Base-by-base conservation (phyloP, 2,797 vertebrate genomes). In the Tachyglossus aculeatus region DNA sequence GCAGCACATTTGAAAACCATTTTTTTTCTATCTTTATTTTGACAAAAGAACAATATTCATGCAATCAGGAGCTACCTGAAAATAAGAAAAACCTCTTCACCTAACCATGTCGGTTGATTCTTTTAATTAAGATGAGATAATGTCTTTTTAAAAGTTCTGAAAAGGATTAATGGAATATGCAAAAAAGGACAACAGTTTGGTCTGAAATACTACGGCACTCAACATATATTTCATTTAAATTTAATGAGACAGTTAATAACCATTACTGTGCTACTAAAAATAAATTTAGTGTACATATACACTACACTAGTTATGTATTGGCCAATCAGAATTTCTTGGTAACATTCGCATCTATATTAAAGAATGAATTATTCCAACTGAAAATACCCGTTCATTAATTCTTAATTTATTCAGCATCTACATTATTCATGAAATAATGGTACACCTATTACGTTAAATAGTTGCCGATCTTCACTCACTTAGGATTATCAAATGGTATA, bases 401-500 rank as follows among this genome's bases (percentile, higher is more conserved):
- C 70, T 71, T 50, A 57, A 14, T 36, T 40, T 48, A 61, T 31
- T 63, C 48, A 48, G 52, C 5, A 31, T 41, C 57, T 67, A 77
- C 18, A 69, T 22, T 27, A 29, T 14, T 41, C 57, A 67, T 63
- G 44, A 47, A 71, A 39, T 38, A 12, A 40, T 47, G 19, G 14
- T 74, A 62, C 9, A 60, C 32, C 13, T 50, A 62, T 69, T 77
- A 58, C 32, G 31, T 57, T 34, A 66, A 63, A 27, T 52, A 57
- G 51, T 19, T 72, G 50, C 67, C 57, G 78, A 81, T 57, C 13
- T 39, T 70, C 31, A 36, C 8, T 22, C 12, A 5, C 47, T 50
- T 80, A 77, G 22, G 54, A 24, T 64, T 77, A 71, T 43, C 61
- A 63, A 21, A 58, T 74, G 78, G 19, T 11, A 62, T 52, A 67